Evolutionary conservation across 2,888 invertebrate genomes (phyloP).

Genomic region (Leptinotarsa rubiginosa): DNA sequence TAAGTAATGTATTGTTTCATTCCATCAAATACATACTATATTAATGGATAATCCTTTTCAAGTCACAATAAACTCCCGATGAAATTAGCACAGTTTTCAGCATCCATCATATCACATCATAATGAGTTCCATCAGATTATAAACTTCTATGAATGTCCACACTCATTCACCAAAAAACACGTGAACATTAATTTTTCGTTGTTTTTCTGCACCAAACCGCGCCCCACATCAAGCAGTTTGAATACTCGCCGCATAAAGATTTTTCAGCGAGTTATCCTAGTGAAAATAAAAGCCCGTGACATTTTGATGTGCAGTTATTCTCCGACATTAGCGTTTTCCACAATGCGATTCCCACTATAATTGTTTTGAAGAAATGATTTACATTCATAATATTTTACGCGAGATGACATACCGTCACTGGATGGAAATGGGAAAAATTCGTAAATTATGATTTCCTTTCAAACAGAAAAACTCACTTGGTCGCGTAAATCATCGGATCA

Average conservation of each 20-base stretch:
- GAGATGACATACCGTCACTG: conserved; percentile 39
- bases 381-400: conserved; percentile 43
- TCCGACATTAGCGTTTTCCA: conserved; percentile 33
- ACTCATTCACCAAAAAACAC: background rate
- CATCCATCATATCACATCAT: too few species aligned
- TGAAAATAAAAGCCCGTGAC: conserved; percentile 37
- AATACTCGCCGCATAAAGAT: conserved; percentile 25
- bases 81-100: too few species aligned
- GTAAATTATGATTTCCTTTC: conserved; percentile 39
- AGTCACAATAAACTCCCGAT: too few species aligned
- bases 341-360: conserved; percentile 41
- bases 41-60: too few species aligned
- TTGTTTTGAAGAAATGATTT: conserved; percentile 46
- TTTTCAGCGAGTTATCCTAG: conserved; percentile 26
- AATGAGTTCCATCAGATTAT: background rate
- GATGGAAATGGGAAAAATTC: conserved; percentile 40
- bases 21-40: too few species aligned
- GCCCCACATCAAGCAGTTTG: background rate
- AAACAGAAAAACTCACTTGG: conserved; percentile 33
- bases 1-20: too few species aligned
- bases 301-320: conserved; percentile 40
- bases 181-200: conserved; percentile 3
- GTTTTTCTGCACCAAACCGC: conserved; percentile 3
- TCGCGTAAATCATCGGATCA: conserved; percentile 31
- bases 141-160: background rate